Evolutionary conservation across 1,140 invertebrate genomes (phyloP).

Genomic region (Meloidogyne floridensis): DNA sequence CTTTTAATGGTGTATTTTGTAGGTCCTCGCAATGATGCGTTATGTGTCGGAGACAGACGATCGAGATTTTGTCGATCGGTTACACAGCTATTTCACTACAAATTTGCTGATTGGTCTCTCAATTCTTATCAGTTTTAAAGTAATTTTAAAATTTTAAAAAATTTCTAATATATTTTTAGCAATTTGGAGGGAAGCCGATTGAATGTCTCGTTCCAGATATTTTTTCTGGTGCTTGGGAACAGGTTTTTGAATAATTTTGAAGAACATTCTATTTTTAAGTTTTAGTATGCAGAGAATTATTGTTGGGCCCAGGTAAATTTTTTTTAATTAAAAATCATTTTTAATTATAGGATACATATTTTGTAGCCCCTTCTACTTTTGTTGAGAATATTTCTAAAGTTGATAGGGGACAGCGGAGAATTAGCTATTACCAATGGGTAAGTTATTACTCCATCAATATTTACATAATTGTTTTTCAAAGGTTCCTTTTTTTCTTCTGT

Average conservation of each 20-base stretch:
- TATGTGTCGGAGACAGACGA: conserved; percentile 56
- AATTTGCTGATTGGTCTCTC: conserved; percentile 54
- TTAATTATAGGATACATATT: conserved; percentile 47
- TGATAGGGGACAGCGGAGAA: conserved; percentile 41
- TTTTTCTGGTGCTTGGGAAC: conserved; percentile 53
- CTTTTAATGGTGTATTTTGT: not conserved
- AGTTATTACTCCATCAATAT: not conserved
- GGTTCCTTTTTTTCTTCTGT: conserved; percentile 59
- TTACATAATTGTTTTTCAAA: conserved; percentile 1
- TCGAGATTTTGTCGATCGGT: conserved; percentile 54
- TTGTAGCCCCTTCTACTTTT: conserved; percentile 36
- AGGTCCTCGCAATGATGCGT: conserved; percentile 55
- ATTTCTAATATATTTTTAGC: conserved; percentile 40
- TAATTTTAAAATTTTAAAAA: conserved; percentile 5
- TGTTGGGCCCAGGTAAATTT: conserved; percentile 44
- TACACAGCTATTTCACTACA: conserved; percentile 53
- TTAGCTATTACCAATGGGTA: conserved; percentile 67
- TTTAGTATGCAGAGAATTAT: conserved; percentile 54
- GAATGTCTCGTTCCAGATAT: conserved; percentile 54
- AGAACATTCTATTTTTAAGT: not conserved
- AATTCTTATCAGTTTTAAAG: conserved; percentile 55
- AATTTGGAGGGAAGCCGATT: conserved; percentile 56
- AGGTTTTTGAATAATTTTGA: conserved; percentile 34
- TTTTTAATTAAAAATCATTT: conserved; percentile 7
- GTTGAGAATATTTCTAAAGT: conserved; percentile 41